Evolutionary conservation across 2,888 invertebrate genomes (phyloP).

Genomic region (Torymus aiolomorphi): DNA sequence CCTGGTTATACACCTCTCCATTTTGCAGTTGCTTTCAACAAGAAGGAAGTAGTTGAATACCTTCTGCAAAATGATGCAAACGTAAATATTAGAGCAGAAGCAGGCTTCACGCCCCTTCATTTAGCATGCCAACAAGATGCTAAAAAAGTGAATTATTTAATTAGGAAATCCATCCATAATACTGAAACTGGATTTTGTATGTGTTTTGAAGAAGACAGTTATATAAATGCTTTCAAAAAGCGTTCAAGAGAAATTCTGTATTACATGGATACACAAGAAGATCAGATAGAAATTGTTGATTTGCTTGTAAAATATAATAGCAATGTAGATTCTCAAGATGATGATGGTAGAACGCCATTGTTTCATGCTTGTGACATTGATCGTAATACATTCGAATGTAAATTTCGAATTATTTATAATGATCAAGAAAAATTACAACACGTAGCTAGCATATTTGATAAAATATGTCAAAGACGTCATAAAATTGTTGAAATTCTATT

Average conservation of each 20-base stretch:
- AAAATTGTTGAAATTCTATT: too few relatives aligned
- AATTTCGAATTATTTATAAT: not conserved
- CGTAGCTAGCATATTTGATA: not conserved
- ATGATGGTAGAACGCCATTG: slow-evolving; percentile 4
- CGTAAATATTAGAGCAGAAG: not conserved
- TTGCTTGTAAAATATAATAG: slow-evolving; percentile 14
- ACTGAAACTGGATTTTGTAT: not conserved
- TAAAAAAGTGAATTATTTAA: slow-evolving; percentile 13
- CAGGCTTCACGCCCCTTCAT: not conserved
- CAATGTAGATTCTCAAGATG: slow-evolving; percentile 8
- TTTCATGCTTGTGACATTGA: slow-evolving; percentile 8
- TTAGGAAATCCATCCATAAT: not conserved
- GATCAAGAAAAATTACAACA: not conserved
- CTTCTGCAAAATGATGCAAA: not conserved
- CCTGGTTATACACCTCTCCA: slow-evolving; percentile 38
- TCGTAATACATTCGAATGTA: not conserved
- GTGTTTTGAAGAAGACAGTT: slow-evolving; percentile 14
- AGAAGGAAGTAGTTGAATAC: not conserved
- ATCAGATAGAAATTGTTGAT: slow-evolving; percentile 7
- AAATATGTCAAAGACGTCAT: too few relatives aligned
- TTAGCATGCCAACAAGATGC: slow-evolving; percentile 11
- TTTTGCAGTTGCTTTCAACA: slow-evolving; percentile 6
- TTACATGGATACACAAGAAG: too few relatives aligned
- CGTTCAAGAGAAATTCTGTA: too few relatives aligned
- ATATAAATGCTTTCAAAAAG: too few relatives aligned